Percentiles rank a stretch among this genome's conserved stretches.
phyloP scores from a whole-genome alignment of 2,113 vertebrate genomes.

The Dromiciops gliroides region DNA sequence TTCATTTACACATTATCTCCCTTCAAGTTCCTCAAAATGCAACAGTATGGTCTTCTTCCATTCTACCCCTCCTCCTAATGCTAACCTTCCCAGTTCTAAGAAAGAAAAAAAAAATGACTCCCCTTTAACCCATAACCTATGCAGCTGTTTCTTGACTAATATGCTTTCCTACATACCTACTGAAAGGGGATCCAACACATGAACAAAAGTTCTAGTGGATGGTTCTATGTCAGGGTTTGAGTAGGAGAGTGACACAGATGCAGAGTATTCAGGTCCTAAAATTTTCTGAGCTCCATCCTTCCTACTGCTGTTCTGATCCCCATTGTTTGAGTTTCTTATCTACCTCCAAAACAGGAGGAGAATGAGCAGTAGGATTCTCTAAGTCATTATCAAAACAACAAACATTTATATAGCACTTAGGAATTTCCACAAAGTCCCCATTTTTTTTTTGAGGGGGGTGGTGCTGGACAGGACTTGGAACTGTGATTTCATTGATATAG shows the following conservation, averaged over 20 bases:
- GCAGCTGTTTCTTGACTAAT: constrained; percentile 35
- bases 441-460: no score
- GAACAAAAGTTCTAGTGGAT: not conserved
- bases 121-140: constrained; percentile 30
- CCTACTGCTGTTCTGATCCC: not conserved
- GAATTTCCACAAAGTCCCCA: not conserved
- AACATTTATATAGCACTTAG: not conserved
- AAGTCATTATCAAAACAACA: not conserved
- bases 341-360: not conserved
- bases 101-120: constrained; percentile 11
- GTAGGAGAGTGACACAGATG: not conserved
- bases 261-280: not conserved
- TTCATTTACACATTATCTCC: constrained; percentile 11
- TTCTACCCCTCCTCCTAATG: constrained; percentile 7
- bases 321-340: not conserved
- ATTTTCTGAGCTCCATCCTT: not conserved
- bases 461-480: not conserved
- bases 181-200: constrained; percentile 34
- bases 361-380: not conserved
- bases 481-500: not conserved
- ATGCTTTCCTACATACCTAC: constrained; percentile 39
- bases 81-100: constrained; percentile 54
- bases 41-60: constrained; percentile 43
- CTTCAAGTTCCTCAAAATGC: not conserved
- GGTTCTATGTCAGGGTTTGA: not conserved